Evolutionary conservation across 2,888 invertebrate genomes (phyloP).

Genomic region (Pogonocherus hispidulus): DNA sequence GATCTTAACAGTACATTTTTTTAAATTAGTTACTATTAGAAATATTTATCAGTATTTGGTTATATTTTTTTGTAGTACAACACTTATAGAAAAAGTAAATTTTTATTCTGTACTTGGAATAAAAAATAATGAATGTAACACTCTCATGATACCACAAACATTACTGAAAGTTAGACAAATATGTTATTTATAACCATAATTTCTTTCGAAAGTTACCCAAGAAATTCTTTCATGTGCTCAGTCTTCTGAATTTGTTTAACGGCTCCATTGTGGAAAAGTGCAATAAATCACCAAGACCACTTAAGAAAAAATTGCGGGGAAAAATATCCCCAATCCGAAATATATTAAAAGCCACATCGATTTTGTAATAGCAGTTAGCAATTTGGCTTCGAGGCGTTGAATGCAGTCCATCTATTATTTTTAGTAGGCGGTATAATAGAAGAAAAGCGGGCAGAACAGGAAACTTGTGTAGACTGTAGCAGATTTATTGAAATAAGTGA

Average conservation of each 20-base stretch:
- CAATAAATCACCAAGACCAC: not conserved
- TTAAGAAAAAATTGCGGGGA: slow-evolving; percentile 5
- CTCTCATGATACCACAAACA: no score
- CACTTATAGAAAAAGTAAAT: no score
- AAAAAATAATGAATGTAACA: no score
- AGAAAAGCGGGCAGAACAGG: slow-evolving; percentile 39
- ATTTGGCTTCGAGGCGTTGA: slow-evolving; percentile 46
- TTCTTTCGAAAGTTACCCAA: not conserved
- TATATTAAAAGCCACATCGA: slow-evolving; percentile 49
- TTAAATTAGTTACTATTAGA: no score
- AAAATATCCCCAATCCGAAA: slow-evolving; percentile 40
- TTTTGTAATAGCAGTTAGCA: slow-evolving; percentile 49
- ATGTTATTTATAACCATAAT: no score
- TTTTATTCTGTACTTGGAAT: no score
- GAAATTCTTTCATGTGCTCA: not conserved
- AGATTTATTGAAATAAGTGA: slow-evolving; percentile 54
- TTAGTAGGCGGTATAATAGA: slow-evolving; percentile 43
- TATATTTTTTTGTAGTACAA: no score
- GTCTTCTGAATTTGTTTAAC: not conserved
- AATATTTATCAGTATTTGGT: no score
- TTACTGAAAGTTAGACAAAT: no score
- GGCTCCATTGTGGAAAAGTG: not conserved
- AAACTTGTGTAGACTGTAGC: slow-evolving; percentile 46
- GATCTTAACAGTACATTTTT: no score
- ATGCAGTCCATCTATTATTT: slow-evolving; percentile 48